Base-by-base conservation (phyloP, 64 coral and sea anemone genomes). In the Montipora cactus region DNA sequence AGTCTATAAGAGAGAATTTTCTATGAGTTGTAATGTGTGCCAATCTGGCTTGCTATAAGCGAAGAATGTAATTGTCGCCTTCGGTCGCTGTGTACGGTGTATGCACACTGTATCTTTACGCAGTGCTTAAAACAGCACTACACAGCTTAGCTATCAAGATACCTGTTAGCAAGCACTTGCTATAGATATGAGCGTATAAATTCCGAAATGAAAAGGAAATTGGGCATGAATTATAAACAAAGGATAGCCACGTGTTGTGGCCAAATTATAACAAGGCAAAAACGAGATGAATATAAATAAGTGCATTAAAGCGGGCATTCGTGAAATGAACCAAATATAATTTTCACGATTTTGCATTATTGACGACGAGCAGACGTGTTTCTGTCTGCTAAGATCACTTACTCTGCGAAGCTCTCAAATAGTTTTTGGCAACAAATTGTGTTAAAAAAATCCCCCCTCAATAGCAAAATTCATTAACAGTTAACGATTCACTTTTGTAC, bases 251-350 rank as follows among this genome's bases (percentile, higher is more conserved):
- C 82, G 82, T 86, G 82, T 71, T 71, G 67, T 50, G 48, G 46
- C 82, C 44, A 72, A 71, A 86, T 86, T 71, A 86, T 49, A 86
- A 71, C 66, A 86, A 50, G 64, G 66, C 82, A 71, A 71, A 51
- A 71, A 37, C 66, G 46, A 71, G 82, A 86, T 72, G 71, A 51
- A 71, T 71, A 64, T 86, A 86, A 86, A 86, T 50, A 70, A 84
- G 67, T 67, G 7, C 11, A 57, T 57, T 8, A 57, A 81, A 86
- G 57, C 64, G 67, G 18, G 64, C 46, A 86, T 71, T 86, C 44
- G 44, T 5, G 44, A 86, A 46, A 8, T 49, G 46, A 50, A 4
- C 8, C 8, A 18, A 71, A 4, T 71, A 19, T 71, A 2, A 71
- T 21, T 19, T 5, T 71, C 5, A 19, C 5, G 20, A 23, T 71